Base-by-base conservation (phyloP, 2,888 invertebrate species). In the Drepanosiphum platanoidis region DNA sequence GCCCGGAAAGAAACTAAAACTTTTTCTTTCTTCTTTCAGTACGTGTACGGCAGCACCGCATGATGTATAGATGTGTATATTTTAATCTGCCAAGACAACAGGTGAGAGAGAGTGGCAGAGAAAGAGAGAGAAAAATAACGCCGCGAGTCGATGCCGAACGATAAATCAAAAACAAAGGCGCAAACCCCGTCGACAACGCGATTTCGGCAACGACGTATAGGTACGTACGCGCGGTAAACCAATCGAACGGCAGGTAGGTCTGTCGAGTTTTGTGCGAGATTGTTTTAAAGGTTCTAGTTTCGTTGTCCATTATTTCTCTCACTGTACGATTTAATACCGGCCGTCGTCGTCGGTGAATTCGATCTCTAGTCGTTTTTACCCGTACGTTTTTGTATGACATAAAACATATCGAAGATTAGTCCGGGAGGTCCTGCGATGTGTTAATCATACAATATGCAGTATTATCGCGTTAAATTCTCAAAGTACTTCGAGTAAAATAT, bases 141-240 rank as follows among this genome's bases (percentile, higher is more conserved):
- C 13, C 9, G 61, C 8, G 61, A 61, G 27, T 27, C 22, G 61
- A 61, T 61, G n/a, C 61, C n/a, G n/a, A 8, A 61, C 61, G 61
- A 61, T 61, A 61, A 61, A 61, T 61, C 61, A 61, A 61, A 61
- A 61, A 27, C 52, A 52, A 52, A 52, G 22, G 52, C n/a, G n/a
- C n/a, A 52, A 52, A 8, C 22, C 22, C 61, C 61, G 27, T 27
- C 18, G 61, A 27, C 61, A 9, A 22, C 61, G 27, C 27, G 27
- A 61, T 27, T 61, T 27, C 9, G 61, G 8, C 11, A 11, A 42
- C 42, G 42, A 42, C 42, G 7, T 42, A 42, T 42, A 9, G 42
- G 42, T 42, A 11, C n/a, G n/a, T n/a, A n/a, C 11, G n/a, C n/a
- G 61, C 61, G 27, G n/a, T 61, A 52, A 52, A 52, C n/a, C n/a